Evolutionary conservation across 2,888 invertebrate species (phyloP).

Genomic region (Diaprepes abbreviatus): DNA sequence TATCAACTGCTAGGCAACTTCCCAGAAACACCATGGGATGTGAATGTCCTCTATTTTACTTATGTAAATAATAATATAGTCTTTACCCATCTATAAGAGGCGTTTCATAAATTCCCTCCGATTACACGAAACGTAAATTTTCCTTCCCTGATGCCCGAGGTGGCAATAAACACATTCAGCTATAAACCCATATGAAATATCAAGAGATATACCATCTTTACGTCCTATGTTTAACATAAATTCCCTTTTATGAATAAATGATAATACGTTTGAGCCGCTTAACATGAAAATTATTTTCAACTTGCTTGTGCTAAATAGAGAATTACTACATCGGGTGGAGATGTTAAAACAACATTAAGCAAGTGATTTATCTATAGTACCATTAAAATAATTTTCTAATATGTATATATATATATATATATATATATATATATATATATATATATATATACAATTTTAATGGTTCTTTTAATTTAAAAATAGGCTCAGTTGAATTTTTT

Average conservation of each 20-base stretch:
- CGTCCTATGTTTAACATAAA: constrained; percentile 49
- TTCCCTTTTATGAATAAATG: constrained; percentile 53
- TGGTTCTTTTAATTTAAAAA: no score
- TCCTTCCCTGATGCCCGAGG: constrained; percentile 36
- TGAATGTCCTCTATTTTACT: constrained; percentile 1
- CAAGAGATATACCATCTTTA: constrained; percentile 50
- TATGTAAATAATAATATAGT: constrained; percentile 38
- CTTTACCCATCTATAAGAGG: constrained; percentile 35
- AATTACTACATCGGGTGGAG: constrained; percentile 2
- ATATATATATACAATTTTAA: no score
- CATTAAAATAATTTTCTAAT: no score
- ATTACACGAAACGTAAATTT: constrained; percentile 47
- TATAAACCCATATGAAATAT: constrained; percentile 49
- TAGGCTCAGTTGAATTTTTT: no score
- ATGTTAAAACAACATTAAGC: no score
- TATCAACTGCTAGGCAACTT: no score
- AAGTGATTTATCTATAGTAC: no score
- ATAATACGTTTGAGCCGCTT: constrained; percentile 49
- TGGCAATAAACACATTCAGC: constrained; percentile 48
- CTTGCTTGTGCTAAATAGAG: constrained; percentile 47
- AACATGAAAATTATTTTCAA: constrained; percentile 49
- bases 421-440: no score
- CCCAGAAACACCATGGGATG: background rate
- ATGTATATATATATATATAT: no score
- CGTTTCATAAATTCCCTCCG: constrained; percentile 43